Base-by-base conservation (phyloP, 2,797 vertebrate species). In the Semotilus atromaculatus region DNA sequence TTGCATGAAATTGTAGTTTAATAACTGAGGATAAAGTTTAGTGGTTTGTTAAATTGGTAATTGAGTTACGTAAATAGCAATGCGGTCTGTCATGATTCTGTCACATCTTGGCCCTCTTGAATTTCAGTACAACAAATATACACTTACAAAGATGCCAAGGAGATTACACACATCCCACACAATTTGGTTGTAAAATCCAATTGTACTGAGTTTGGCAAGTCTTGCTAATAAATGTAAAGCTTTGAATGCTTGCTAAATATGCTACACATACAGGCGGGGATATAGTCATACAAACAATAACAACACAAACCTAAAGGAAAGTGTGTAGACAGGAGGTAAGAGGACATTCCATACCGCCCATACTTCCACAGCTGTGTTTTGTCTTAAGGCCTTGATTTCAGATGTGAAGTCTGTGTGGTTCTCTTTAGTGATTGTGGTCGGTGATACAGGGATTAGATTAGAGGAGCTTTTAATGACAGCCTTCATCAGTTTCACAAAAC, bases 281-380 rank as follows among this genome's bases (percentile, higher is more conserved):
- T 38, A 13, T 76, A 77, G 31, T 51, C 36, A 11, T 19, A 43
- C 38, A 55, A 84, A 83, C 40, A 83, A 83, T 75, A 48, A 66
- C 5, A 82, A 53, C 14, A 66, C 31, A 53, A 40, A 68, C 76
- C 31, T 83, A 36, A 58, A 70, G 60, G 48, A 77, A 34, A 58
- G 36, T 78, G 48, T 70, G 64, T 55, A 70, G 74, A 55, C 36
- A 66, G 45, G 51, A 68, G 51, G 36, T 23, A n/a, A 70, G 51
- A 55, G 16, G 68, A 70, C 34, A 85, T 73, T 53, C 18, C 60
- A 31, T 71, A 43, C 62, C 60, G 4, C 72, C 71, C 79, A 77
- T 53, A 51, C 72, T 68, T 40, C 38, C 29, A 81, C 80, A 82
- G 83, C 83, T 85, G 83, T 79, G 68, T 84, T 84, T 84, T 80